These are phyloP conservation scores for Endomychus coccineus DNA, from an alignment of 2,888 invertebrate species.

Conservation along the genomic window DNA sequence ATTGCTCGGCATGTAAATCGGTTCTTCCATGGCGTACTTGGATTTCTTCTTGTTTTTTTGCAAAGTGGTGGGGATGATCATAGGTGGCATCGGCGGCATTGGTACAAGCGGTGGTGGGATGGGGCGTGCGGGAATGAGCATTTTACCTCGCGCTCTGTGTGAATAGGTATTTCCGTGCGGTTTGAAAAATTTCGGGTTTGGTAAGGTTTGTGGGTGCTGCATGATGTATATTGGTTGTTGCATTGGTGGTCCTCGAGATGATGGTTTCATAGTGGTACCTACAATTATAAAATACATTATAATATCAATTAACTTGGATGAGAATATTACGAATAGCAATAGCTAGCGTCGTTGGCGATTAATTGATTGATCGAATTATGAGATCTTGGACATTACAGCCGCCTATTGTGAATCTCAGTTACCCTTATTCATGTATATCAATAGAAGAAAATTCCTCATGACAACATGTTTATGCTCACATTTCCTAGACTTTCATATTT, in stretches of 20 bases:
- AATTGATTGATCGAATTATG: too few species aligned
- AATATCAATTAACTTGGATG: too few species aligned
- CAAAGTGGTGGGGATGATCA: constrained; percentile 46
- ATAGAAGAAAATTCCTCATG: too few species aligned
- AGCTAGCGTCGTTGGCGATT: too few species aligned
- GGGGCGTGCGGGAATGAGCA: constrained; percentile 53
- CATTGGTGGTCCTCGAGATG: constrained; percentile 27
- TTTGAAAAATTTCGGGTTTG: constrained; percentile 45
- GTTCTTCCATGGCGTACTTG: constrained; percentile 50
- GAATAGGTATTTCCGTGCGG: constrained; percentile 40
- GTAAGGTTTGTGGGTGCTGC: constrained; percentile 40
- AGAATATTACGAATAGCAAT: too few species aligned
- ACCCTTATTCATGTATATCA: too few species aligned
- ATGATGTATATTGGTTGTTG: constrained; percentile 42
- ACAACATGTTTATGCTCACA: too few species aligned
- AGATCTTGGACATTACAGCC: too few species aligned
- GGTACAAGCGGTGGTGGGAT: constrained; percentile 41
- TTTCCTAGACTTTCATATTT: too few species aligned
- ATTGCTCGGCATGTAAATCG: constrained; percentile 52
- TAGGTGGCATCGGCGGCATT: constrained; percentile 28
- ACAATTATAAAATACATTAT: constrained; percentile 14
- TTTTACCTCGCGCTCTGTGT: constrained; percentile 46
- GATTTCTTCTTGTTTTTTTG: constrained; percentile 50
- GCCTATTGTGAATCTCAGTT: too few species aligned
- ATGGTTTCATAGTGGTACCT: constrained; percentile 44